phyloP scores from a whole-genome alignment of 2,888 invertebrate genomes.

The Pilophorus perplexus region DNA sequence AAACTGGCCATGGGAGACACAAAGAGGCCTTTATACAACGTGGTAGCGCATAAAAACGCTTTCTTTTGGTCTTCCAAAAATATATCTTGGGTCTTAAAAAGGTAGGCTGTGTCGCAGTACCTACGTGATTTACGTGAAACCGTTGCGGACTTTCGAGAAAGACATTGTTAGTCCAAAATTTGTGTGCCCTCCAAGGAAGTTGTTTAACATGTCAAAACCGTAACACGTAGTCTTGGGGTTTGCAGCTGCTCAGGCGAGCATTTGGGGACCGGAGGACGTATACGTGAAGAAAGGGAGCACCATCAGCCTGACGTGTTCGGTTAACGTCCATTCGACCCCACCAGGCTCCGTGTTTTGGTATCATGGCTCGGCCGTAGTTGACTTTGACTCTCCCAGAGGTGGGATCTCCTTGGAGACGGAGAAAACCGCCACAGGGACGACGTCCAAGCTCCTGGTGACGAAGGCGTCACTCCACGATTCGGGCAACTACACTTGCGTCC shows the following conservation, averaged over 20 bases:
- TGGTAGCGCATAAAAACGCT: no score
- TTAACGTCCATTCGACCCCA: slow-evolving; percentile 80
- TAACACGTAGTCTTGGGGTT: slow-evolving; percentile 36
- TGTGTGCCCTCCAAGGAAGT: no score
- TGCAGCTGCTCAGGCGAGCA: slow-evolving; percentile 80
- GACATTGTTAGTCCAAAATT: no score
- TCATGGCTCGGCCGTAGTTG: slow-evolving; percentile 76
- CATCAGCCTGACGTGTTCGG: slow-evolving; percentile 82
- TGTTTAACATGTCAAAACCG: no score
- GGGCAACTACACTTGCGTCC: slow-evolving; percentile 88
- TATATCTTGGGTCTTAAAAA: no score
- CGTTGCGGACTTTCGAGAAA: no score
- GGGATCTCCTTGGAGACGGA: slow-evolving; percentile 85
- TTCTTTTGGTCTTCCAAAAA: no score
- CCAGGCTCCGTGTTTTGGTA: slow-evolving; percentile 80
- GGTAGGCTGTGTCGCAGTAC: no score
- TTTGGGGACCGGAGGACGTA: slow-evolving; percentile 80
- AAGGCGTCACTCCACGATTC: slow-evolving; percentile 80
- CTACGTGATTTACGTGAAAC: no score
- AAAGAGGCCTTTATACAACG: no score
- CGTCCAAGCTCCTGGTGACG: slow-evolving; percentile 77
- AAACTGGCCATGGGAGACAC: no score
- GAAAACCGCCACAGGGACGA: slow-evolving; percentile 77
- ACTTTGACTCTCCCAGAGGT: slow-evolving; percentile 77
- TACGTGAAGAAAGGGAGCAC: slow-evolving; percentile 88